Evolutionary conservation across 30 jellyfish, hydroid and myxozoan species (phyloP).

Genomic region (Cassiopea andromeda): DNA sequence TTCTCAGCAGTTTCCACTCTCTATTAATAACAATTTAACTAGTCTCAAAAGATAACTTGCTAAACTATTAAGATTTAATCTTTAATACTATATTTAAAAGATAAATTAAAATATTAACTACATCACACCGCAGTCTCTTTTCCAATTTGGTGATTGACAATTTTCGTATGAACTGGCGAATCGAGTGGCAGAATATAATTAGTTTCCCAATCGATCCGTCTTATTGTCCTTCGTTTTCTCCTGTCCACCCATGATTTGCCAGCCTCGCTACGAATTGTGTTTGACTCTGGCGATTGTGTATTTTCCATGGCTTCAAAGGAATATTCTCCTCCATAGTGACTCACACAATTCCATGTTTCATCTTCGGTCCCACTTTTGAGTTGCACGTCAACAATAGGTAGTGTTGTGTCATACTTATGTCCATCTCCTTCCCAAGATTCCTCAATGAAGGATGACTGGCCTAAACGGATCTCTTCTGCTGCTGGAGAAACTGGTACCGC

Average conservation of each 20-base stretch:
- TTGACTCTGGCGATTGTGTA: not conserved
- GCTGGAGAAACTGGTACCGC: not conserved
- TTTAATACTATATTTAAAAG: too few relatives aligned
- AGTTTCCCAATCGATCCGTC: constrained; percentile 35
- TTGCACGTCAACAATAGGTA: constrained; percentile 32
- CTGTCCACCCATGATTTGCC: constrained; percentile 9
- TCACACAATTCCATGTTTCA: not conserved
- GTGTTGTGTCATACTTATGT: too few relatives aligned
- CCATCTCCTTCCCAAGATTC: not conserved
- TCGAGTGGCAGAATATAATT: constrained; percentile 48
- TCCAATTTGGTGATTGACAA: not conserved
- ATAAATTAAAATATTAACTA: not conserved
- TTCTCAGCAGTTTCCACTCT: too few relatives aligned
- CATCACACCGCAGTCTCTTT: constrained; percentile 45
- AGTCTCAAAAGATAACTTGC: too few relatives aligned
- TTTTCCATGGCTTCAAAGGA: too few relatives aligned
- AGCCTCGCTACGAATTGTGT: not conserved
- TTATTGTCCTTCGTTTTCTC: constrained; percentile 33
- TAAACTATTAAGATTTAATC: too few relatives aligned
- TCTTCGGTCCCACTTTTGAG: constrained; percentile 1
- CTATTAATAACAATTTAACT: too few relatives aligned
- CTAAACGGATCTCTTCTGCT: not conserved
- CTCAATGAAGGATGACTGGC: not conserved
- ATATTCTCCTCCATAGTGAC: not conserved
- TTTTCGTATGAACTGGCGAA: not conserved